A percentile compares a stretch with the other conserved stretches of the same genome.
Conservation (phyloP, 2,888 invertebrate genomes). For the Anthophora plumipes region DNA sequence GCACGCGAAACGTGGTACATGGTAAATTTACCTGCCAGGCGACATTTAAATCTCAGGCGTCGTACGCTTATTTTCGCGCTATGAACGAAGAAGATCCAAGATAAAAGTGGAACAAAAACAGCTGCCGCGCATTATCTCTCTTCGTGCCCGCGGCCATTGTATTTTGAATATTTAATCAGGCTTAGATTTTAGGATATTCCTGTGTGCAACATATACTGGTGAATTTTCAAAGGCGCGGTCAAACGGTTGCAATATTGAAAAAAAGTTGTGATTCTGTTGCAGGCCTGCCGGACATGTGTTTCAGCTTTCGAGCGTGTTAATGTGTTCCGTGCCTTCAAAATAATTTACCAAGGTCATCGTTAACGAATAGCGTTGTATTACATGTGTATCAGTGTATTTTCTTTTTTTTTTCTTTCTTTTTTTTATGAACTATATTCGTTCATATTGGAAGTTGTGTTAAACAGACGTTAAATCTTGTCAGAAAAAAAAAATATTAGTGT, state of each 20-base stretch:
- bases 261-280: not conserved
- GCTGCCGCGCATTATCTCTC: not conserved
- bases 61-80: slow-evolving; percentile 30
- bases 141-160: not conserved
- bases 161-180: slow-evolving; percentile 26
- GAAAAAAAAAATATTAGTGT: too few relatives aligned
- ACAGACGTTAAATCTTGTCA: too few relatives aligned
- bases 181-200: not conserved
- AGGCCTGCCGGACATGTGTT: not conserved
- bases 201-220: not conserved
- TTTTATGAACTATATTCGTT: too few relatives aligned
- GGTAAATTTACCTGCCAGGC: slow-evolving; percentile 14
- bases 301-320: slow-evolving; percentile 7
- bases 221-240: not conserved
- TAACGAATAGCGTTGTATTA: not conserved
- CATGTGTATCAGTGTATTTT: not conserved
- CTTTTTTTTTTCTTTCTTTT: not conserved
- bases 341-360: not conserved
- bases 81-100: slow-evolving; percentile 7
- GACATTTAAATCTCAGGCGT: slow-evolving; percentile 39
- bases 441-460: too few relatives aligned
- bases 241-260: not conserved
- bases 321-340: not conserved
- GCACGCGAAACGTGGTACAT: slow-evolving; percentile 7
- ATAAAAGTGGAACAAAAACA: slow-evolving; percentile 34